Evolutionary conservation across 2,888 invertebrate species (phyloP), one percentile per base, ranked within the genome.

Genomic region (Byasa hedistus): DNA sequence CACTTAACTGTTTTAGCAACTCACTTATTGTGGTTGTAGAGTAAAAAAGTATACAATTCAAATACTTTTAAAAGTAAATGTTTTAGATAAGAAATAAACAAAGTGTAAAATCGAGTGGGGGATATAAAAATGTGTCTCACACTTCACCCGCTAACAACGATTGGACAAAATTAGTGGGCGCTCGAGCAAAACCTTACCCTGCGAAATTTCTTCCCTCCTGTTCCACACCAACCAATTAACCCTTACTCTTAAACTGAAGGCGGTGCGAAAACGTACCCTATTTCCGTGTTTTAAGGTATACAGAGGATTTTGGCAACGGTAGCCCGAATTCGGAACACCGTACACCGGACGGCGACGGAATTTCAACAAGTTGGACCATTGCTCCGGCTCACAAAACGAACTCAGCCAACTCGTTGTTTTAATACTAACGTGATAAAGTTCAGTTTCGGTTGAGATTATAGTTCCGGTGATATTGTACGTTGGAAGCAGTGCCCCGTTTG

Each of bases 341-440:
- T 78, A 78, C 79, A 81, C 79, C 83, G 85, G 78, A 89, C 88
- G 87, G 77, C 83, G 83, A 77, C 83, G 87, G 90, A 91, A 91
- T 91, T 90, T 89, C 90, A 91, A 90, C 90, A 90, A 91, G 90
- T 89, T 85, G 83, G 85, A 81, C 82, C 80, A 81, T 79, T 79
- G 81, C 82, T 81, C 70, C 73, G 76, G 77, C 79, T 79, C 74
- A 73, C 76, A 79, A 78, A 76, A 73, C 75, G 78, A 74, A 76
- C 70, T 75, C 69, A 75, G 75, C 76, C 70, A 73, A 68, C 66
- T 63, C 66, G 68, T 71, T 67, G 64, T 74, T 77, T 79, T 87
- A 80, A 78, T 69, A 15, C 70, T 7, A 39, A 21, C 27, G 58
- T 19, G 56, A 69, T 83, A 89, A 79, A 80, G 87, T 81, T 71